Evolutionary conservation across 53 echinoderm and acorn worm species (phyloP), one percentile per base, ranked within the genome.

Genomic region (Arbacia lixula): DNA sequence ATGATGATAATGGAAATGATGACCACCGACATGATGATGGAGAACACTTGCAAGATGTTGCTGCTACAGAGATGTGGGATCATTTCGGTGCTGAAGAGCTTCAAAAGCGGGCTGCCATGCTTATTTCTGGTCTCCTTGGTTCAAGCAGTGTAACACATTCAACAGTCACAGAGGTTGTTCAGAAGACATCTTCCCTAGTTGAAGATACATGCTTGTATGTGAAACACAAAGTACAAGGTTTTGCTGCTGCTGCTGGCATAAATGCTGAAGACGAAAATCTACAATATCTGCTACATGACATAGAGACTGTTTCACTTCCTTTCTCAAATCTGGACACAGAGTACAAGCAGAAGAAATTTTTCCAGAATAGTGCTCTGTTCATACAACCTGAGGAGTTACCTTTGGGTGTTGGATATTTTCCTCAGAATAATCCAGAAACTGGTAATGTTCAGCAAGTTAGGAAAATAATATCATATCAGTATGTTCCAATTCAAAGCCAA

Each of bases 221-320:
- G 16, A 62, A 86, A 16, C 22, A 66, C 20, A 90, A 72, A 81
- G 53, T 54, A 5, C 30, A 21, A 34, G 49, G 20, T 14, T 82
- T 90, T 90, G 90, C 86, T 25, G 53, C 62, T 30, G 82, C 81
- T n/a, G 53, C 28, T 27, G 90, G 83, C 14, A 81, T 82, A 36
- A 33, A 11, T n/a, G 30, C 36, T 68, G 86, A 86, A 19, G 72
- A 82, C 10, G 83, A 86, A 71, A 51, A 86, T 19, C 38, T 90
- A 4, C n/a, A 56, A 22, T 51, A 60, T 6, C 80, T 86, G 14
- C 36, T 90, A 2, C 35, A 20, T 27, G 64, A 82, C 61, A 61
- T 86, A 10, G 71, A 86, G 19, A 31, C 29, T 63, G 62, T 86
- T 40, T 81, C 81, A 41, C 72, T 81, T 43, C 90, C 90, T 3